These are phyloP conservation scores for Cyanoramphus novaezelandiae DNA, from an alignment of 2,113 vertebrate species.

Conservation along the genomic window DNA sequence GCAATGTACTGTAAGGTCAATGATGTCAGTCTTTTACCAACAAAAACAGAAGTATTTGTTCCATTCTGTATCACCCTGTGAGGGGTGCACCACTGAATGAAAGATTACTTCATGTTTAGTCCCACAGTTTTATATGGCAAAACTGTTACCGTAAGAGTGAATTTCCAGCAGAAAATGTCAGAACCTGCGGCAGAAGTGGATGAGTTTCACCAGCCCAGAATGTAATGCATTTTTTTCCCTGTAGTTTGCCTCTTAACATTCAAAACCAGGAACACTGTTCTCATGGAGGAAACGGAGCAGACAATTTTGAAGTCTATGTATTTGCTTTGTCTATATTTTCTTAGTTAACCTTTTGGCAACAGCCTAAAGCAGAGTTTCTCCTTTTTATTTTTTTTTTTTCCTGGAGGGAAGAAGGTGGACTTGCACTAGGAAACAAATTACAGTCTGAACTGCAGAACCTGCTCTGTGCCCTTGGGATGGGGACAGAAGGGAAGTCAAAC, in stretches of 20 bases:
- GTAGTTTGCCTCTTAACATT: neutral
- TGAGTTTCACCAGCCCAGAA: neutral
- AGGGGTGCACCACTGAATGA: neutral
- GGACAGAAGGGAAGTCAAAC: neutral
- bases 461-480: constrained; percentile 19
- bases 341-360: neutral
- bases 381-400: no score
- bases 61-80: neutral
- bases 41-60: neutral
- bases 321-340: neutral
- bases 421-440: neutral
- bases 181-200: neutral
- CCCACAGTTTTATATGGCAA: neutral
- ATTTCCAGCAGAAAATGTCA: neutral
- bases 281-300: neutral
- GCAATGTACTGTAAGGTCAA: neutral
- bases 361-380: neutral
- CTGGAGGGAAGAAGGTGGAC: neutral
- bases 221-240: neutral
- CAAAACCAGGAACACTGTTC: neutral
- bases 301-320: neutral
- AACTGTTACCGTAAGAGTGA: neutral
- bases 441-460: neutral
- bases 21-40: neutral
- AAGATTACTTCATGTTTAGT: neutral